These are phyloP conservation scores for Chaetogeoica ovagalla DNA, from an alignment of 2,888 invertebrate species.

Conservation along the genomic window DNA sequence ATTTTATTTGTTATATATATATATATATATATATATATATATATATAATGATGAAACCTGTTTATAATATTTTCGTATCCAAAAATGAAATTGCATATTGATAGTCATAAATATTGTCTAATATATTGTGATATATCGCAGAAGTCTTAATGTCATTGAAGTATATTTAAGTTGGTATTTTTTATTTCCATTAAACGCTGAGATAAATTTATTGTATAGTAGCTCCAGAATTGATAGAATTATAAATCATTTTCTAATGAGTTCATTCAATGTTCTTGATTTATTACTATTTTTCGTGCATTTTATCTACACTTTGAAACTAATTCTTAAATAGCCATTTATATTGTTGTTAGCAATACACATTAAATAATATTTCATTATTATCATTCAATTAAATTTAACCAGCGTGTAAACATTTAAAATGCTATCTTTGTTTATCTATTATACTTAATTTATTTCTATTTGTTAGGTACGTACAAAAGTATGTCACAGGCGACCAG, in stretches of 20 bases:
- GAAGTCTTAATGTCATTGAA: no score
- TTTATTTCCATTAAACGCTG: background rate
- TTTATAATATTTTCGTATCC: no score
- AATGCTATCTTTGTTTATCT: background rate
- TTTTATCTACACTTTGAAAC: background rate
- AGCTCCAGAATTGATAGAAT: constrained; percentile 7
- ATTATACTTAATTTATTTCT: background rate
- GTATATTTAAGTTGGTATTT: no score
- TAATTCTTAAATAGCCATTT: background rate
- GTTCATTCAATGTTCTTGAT: background rate
- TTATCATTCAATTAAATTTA: background rate
- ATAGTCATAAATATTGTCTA: no score
- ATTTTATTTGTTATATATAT: constrained; percentile 16
- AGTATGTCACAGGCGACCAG: constrained; percentile 23
- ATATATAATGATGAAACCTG: background rate
- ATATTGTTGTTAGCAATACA: background rate
- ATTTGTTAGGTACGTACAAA: constrained; percentile 36
- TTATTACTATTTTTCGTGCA: constrained; percentile 13
- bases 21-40: background rate
- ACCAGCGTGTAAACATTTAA: constrained; percentile 5
- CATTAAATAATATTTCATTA: constrained; percentile 9
- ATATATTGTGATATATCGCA: no score
- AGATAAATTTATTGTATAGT: constrained; percentile 14
- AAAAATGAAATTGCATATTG: no score
- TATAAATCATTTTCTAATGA: background rate